Base-by-base conservation (phyloP, 2,113 vertebrate species). In the Coptodon rendalli region DNA sequence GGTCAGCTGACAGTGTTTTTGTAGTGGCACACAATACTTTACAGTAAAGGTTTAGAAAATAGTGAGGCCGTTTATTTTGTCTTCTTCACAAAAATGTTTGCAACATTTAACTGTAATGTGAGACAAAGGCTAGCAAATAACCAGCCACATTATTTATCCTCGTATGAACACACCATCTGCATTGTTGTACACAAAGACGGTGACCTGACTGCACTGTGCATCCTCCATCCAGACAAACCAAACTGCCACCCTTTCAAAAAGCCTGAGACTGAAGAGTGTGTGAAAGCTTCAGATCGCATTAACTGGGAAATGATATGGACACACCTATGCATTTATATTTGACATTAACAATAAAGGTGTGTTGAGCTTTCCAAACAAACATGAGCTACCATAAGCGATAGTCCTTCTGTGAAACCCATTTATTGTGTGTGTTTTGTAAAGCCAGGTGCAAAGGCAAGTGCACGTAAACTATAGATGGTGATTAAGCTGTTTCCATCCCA, bases 1-100 rank as follows among this genome's bases (percentile, higher is more conserved):
- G 90, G 91, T 94, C 90, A 93, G 83, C 10, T 84, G 86, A 87
- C 89, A 81, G 82, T 52, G 68, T 84, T 80, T 86, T 81, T n/a
- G 57, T 50, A 68, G 24, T 61, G 82, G 52, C 45, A 40, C 56
- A 88, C 90, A 93, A 92, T 93, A 76, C 84, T 63, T 79, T 80
- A 61, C 80, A 86, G 79, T 50, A 83, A 89, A 61, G 68, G 86
- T 87, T 86, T 54, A 92, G 88, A 91, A 22, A 38, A 87, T 86
- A 45, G 48, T 9, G 54, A 57, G 53, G 14, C 10, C 1, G 34
- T 90, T 93, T 93, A 83, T 93, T 86, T 57, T 76, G 59, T 17
- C 31, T 17, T 48, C 3, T 84, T 82, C 2, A 8, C 85, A 91
- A 88, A 88, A 86, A 87, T 90, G 87, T 90, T 91, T 86, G 78